Percentiles rank a stretch among this genome's conserved stretches.
phyloP scores from a whole-genome alignment of 1,140 invertebrate species.

The Trichonephila clavipes region DNA sequence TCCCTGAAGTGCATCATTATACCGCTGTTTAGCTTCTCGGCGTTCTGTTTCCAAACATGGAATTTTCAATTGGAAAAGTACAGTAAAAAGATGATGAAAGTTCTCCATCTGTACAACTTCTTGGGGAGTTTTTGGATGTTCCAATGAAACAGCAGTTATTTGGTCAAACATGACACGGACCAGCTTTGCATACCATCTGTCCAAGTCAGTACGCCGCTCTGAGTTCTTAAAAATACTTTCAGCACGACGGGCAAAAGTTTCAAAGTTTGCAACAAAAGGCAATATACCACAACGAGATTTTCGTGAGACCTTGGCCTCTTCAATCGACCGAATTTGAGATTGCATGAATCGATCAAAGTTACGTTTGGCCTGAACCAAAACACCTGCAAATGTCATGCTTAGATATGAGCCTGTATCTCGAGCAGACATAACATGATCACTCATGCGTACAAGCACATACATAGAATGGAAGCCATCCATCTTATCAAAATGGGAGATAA shows the following conservation, averaged over 20 bases:
- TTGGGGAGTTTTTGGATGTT: slow-evolving; percentile 95
- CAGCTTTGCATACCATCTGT: slow-evolving; percentile 95
- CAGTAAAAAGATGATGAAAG: slow-evolving; percentile 95
- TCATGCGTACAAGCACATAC: slow-evolving; percentile 93
- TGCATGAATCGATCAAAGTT: slow-evolving; percentile 97
- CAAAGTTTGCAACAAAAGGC: slow-evolving; percentile 94
- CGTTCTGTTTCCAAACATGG: slow-evolving; percentile 91
- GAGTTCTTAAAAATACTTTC: slow-evolving; percentile 93
- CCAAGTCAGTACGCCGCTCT: slow-evolving; percentile 94
- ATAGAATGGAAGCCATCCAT: slow-evolving; percentile 95
- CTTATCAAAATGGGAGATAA: slow-evolving; percentile 92
- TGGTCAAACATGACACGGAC: slow-evolving; percentile 92
- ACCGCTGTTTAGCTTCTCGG: slow-evolving; percentile 95
- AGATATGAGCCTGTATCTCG: slow-evolving; percentile 95
- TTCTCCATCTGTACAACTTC: slow-evolving; percentile 99
- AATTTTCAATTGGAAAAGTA: slow-evolving; percentile 95
- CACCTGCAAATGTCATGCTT: slow-evolving; percentile 91
- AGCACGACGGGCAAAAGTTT: slow-evolving; percentile 92
- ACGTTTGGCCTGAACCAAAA: slow-evolving; percentile 95
- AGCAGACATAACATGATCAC: slow-evolving; percentile 93
- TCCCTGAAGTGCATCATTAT: slow-evolving; percentile 89
- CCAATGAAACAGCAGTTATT: slow-evolving; percentile 89
- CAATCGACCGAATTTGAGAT: slow-evolving; percentile 90
- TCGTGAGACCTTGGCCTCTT: slow-evolving; percentile 86
- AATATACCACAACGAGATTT: slow-evolving; percentile 95